These are phyloP conservation scores for Epizoanthus scotinus DNA, from an alignment of 92 coral and sea anemone species.

Conservation along the genomic window DNA sequence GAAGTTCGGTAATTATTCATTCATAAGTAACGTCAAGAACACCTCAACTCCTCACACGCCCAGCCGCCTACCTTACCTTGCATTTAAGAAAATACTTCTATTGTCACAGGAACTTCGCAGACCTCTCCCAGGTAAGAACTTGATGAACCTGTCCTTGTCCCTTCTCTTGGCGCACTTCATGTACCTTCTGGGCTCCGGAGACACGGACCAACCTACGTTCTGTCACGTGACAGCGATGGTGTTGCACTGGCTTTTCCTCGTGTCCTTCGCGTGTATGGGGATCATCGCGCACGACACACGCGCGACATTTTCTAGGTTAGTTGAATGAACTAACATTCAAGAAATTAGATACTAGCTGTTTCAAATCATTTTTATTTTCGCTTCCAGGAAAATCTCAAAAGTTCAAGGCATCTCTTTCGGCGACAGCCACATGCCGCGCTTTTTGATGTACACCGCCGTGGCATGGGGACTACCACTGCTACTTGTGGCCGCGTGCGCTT, in stretches of 20 bases:
- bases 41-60: too few species aligned
- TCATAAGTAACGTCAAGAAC: too few species aligned
- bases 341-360: background rate
- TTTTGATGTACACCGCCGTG: slow-evolving; percentile 56
- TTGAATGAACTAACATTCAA: background rate
- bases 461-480: slow-evolving; percentile 84
- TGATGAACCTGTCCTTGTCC: slow-evolving; percentile 80
- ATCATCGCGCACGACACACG: slow-evolving; percentile 91
- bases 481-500: slow-evolving; percentile 59
- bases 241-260: slow-evolving; percentile 83
- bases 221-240: slow-evolving; percentile 68
- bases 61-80: too few species aligned
- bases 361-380: background rate
- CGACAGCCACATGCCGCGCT: slow-evolving; percentile 48
- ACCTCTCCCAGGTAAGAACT: slow-evolving; percentile 94
- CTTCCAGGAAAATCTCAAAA: slow-evolving; percentile 72
- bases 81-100: too few species aligned
- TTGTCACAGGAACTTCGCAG: slow-evolving; percentile 63
- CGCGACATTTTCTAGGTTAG: slow-evolving; percentile 32
- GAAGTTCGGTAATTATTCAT: too few species aligned
- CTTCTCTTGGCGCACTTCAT: slow-evolving; percentile 82
- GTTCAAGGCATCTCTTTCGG: slow-evolving; percentile 52
- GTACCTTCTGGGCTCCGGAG: slow-evolving; percentile 82
- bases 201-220: slow-evolving; percentile 71
- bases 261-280: slow-evolving; percentile 81